phyloP scores from a whole-genome alignment of 1,140 invertebrate species.

The Bombus waltoni region DNA sequence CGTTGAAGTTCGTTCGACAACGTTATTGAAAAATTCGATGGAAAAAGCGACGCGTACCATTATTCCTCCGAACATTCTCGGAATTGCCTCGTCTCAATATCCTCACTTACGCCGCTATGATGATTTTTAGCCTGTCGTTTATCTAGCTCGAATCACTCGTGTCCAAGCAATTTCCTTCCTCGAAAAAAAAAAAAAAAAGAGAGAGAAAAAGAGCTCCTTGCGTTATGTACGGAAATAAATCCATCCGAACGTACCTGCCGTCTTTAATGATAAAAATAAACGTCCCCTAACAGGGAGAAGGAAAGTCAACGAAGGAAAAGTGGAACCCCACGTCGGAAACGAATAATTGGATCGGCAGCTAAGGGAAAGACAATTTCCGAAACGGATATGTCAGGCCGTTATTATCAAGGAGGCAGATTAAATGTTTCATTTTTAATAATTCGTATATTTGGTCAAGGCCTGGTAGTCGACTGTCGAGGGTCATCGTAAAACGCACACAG shows the following conservation, averaged over 20 bases:
- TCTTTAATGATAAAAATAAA: not conserved
- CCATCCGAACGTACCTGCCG: not conserved
- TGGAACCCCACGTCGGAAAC: slow-evolving; percentile 6
- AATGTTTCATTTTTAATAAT: slow-evolving; percentile 48
- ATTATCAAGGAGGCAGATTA: slow-evolving; percentile 20
- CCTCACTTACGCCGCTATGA: too few relatives aligned
- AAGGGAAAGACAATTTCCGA: slow-evolving; percentile 19
- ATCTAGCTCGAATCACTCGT: too few relatives aligned
- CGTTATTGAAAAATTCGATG: not conserved
- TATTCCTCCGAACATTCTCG: too few relatives aligned
- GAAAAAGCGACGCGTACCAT: too few relatives aligned
- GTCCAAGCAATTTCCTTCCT: not conserved
- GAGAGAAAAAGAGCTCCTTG: too few relatives aligned
- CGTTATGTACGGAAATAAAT: not conserved
- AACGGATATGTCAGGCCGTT: slow-evolving; percentile 19
- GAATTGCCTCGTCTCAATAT: too few relatives aligned
- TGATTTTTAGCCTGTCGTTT: too few relatives aligned
- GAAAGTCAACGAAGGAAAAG: slow-evolving; percentile 8
- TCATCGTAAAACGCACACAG: slow-evolving; percentile 47
- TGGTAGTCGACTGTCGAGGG: slow-evolving; percentile 60
- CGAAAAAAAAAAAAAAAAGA: not conserved
- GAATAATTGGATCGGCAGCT: slow-evolving; percentile 25
- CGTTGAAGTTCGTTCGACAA: not conserved
- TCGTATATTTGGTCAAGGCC: slow-evolving; percentile 28
- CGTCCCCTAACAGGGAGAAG: not conserved